A percentile compares a stretch with the other conserved stretches of the same genome.
Evolutionary conservation across 2,888 invertebrate genomes (phyloP).

Genomic region (Spatulosminthurus flaviceps): DNA sequence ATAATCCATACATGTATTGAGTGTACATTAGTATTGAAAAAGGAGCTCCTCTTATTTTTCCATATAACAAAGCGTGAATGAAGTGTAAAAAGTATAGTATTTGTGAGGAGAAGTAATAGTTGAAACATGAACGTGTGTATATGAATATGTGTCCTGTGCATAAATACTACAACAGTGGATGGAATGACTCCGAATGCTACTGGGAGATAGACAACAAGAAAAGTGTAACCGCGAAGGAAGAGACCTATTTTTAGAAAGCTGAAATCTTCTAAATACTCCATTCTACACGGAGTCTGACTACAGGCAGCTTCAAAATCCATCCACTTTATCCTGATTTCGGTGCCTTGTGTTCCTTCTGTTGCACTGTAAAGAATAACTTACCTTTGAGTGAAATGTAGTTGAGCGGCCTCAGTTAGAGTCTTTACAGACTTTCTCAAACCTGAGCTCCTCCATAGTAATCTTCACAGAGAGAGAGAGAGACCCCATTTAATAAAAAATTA

Average conservation of each 20-base stretch:
- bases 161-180: not conserved
- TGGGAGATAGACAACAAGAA: conserved; percentile 25
- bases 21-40: not conserved
- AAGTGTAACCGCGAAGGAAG: conserved; percentile 36
- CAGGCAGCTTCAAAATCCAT: conserved; percentile 26
- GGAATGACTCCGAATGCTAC: not conserved
- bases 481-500: not conserved
- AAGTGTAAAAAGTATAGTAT: not conserved
- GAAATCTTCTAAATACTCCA: conserved; percentile 51
- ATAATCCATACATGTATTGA: not conserved
- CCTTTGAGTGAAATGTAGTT: conserved; percentile 13
- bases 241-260: conserved; percentile 63
- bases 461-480: no score
- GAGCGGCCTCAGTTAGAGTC: conserved; percentile 40
- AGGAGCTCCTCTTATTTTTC: not conserved
- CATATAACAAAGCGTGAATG: not conserved
- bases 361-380: conserved; percentile 20
- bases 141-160: conserved; percentile 2
- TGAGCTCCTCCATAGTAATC: conserved; percentile 34
- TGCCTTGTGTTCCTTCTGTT: conserved; percentile 11
- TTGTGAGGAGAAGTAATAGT: no score
- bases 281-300: conserved; percentile 34
- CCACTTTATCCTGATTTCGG: conserved; percentile 22
- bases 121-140: no score
- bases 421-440: conserved; percentile 39